Base-by-base conservation (phyloP, 2,888 invertebrate species). In the Drosophila dives region DNA sequence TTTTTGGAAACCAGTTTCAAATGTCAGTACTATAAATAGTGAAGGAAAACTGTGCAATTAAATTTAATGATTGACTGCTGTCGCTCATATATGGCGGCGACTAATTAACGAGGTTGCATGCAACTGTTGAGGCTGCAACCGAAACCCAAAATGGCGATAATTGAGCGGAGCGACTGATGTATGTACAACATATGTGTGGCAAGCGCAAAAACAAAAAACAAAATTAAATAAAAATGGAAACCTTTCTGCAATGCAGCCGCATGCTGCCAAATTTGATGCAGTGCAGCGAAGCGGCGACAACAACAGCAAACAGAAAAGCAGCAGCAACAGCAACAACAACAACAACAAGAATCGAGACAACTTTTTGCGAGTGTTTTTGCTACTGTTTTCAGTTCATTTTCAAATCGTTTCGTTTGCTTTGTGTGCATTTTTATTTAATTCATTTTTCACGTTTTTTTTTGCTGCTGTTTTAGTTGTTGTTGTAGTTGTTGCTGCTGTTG, bases 401-500 rank as follows among this genome's bases (percentile, higher is more conserved):
- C 74, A 76, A 85, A 85, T 77, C 83, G 77, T 89, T 85, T 74
- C 73, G 86, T 75, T 82, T 85, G 80, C 60, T 80, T 85, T 87
- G 76, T 82, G 69, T 78, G 73, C 80, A 83, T 85, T 85, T 87
- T 87, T 87, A 89, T 86, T 89, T 89, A 87, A 89, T 89, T 86
- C 77, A 87, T 87, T 89, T 89, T 89, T 82, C 80, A 87, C 83
- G 83, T 84, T 84, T 88, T 77, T 80, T 34, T 23, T 78, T 82
- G 81, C 71, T 80, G 80, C 17, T 65, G 64, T 11, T 23, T 23
- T 23, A 23, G 23, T 23, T 56, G 69, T 8, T 72, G 73, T 33
- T 64, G 70, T 54, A 70, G 77, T 56, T 75, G 76, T 59, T 81
- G 80, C 70, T 72, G 79, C 63, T 76, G 79, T n/a, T 34, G 53